Conservation (phyloP, 23 tunicate genomes). For the Ciona savignyi region DNA sequence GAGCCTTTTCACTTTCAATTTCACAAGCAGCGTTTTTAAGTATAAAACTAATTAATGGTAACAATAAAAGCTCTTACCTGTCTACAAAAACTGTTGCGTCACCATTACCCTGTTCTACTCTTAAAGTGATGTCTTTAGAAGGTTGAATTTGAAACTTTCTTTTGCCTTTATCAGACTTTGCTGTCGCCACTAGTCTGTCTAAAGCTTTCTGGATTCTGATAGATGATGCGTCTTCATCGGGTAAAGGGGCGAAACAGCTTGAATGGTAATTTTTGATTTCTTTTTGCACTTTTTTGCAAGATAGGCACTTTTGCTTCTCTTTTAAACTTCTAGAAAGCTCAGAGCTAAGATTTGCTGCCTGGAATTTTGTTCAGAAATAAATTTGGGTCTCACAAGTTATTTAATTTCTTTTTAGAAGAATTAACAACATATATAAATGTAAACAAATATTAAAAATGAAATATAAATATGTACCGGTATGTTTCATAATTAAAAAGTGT, state of each 20-base stretch:
- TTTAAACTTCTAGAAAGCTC: not conserved
- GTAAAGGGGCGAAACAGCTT: not conserved
- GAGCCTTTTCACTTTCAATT: not conserved
- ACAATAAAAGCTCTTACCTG: not conserved
- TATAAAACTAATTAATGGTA: not conserved
- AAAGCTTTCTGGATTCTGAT: not conserved
- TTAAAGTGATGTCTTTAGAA: not conserved
- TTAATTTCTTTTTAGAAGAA: not conserved
- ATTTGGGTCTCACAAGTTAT: too few species aligned
- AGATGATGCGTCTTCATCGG: not conserved
- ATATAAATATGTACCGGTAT: not conserved
- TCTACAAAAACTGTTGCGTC: slow-evolving; percentile 7
- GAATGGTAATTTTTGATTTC: not conserved
- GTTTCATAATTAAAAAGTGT: not conserved
- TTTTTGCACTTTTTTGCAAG: not conserved
- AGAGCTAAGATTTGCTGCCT: not conserved
- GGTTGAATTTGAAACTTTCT: not conserved
- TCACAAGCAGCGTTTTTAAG: not conserved
- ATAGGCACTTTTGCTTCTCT: not conserved
- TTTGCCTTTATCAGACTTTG: not conserved
- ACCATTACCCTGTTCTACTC: not conserved
- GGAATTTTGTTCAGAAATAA: too few species aligned
- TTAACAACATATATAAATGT: too few species aligned
- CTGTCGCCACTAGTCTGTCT: not conserved
- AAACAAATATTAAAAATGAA: too few species aligned